Percentiles rank a stretch among this genome's conserved stretches.
Conservation (phyloP, 2,888 invertebrate species). For the Baronia brevicornis region DNA sequence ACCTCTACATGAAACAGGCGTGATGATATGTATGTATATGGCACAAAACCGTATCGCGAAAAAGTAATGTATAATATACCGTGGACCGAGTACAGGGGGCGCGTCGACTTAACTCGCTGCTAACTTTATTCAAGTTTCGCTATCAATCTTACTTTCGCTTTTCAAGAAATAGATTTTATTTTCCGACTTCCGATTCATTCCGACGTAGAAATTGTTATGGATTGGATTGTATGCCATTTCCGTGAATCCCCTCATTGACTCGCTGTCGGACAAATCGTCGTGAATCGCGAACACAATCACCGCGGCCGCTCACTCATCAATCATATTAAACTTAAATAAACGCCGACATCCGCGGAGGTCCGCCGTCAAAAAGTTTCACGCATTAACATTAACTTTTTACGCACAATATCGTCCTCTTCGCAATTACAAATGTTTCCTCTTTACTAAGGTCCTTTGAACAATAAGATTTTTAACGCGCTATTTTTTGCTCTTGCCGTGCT, state of each 20-base stretch:
- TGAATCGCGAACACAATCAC: too few relatives aligned
- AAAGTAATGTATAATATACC: too few relatives aligned
- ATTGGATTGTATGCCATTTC: too few relatives aligned
- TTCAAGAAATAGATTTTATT: slow-evolving; percentile 54
- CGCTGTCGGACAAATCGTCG: too few relatives aligned
- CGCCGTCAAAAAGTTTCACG: slow-evolving; percentile 1
- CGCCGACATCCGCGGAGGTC: slow-evolving; percentile 2
- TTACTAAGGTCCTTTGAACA: slow-evolving; percentile 15
- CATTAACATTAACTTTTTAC: slow-evolving; percentile 7
- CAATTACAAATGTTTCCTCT: slow-evolving; percentile 14
- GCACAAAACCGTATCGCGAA: too few relatives aligned
- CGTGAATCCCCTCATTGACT: too few relatives aligned
- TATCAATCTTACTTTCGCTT: slow-evolving; percentile 66
- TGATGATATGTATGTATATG: too few relatives aligned
- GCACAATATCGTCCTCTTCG: slow-evolving; percentile 9
- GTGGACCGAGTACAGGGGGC: too few relatives aligned
- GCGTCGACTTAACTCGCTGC: slow-evolving; percentile 19
- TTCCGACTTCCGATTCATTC: slow-evolving; percentile 32
- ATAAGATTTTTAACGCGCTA: slow-evolving; percentile 13
- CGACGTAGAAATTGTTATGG: slow-evolving; percentile 36
- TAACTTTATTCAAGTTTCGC: slow-evolving; percentile 51
- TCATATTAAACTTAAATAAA: slow-evolving; percentile 3
- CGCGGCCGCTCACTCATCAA: too few relatives aligned
- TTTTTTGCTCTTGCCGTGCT: slow-evolving; percentile 12
- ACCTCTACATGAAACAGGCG: too few relatives aligned